Conservation (phyloP, 2,797 vertebrate species). For the Sandelia bainsii region DNA sequence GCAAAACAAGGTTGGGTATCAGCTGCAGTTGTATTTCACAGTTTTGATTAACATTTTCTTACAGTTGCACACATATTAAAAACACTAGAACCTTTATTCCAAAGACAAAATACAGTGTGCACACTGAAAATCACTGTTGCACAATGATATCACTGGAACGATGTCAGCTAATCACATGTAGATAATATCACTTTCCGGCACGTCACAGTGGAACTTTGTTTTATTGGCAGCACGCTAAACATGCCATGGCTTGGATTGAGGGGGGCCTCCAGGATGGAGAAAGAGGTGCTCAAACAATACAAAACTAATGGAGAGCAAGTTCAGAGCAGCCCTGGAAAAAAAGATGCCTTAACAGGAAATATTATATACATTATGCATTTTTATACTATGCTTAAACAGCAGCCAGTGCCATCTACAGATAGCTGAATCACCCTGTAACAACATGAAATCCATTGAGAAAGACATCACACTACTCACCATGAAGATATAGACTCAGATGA, state of each 20-base stretch:
- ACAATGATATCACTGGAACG: slow-evolving; percentile 23
- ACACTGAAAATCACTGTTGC: too few species aligned
- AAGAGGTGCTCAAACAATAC: slow-evolving; percentile 23
- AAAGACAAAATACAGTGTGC: too few species aligned
- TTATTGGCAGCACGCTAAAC: slow-evolving; percentile 33
- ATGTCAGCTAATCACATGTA: slow-evolving; percentile 33
- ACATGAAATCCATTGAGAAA: background rate
- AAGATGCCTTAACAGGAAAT: background rate
- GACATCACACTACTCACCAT: background rate
- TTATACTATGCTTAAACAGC: background rate
- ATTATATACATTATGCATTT: too few species aligned
- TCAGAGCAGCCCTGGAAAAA: slow-evolving; percentile 30
- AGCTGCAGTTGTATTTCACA: background rate
- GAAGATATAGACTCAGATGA: background rate
- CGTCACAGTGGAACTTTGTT: slow-evolving; percentile 28
- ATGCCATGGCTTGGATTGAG: slow-evolving; percentile 39
- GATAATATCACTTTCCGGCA: slow-evolving; percentile 51
- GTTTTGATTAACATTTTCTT: background rate
- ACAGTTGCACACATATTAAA: background rate
- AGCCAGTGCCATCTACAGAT: background rate
- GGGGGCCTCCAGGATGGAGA: background rate
- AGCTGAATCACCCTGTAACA: background rate
- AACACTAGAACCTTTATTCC: background rate
- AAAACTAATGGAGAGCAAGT: slow-evolving; percentile 27
- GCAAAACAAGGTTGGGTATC: background rate